A percentile compares a stretch with the other conserved stretches of the same genome.
These are phyloP conservation scores for Oxyura jamaicensis DNA, from an alignment of 2,113 vertebrate species.

Conservation along the genomic window DNA sequence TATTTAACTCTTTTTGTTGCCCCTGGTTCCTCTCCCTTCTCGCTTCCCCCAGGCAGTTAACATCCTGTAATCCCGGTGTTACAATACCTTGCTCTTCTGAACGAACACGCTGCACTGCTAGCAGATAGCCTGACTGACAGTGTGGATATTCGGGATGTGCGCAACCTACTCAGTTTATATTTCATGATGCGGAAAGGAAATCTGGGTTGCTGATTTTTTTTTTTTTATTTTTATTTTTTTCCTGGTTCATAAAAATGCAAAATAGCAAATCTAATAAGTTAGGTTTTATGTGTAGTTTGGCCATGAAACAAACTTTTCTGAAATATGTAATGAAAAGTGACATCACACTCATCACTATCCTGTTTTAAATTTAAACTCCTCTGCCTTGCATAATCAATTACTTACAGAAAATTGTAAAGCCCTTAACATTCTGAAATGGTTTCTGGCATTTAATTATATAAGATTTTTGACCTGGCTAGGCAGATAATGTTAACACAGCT, in stretches of 20 bases:
- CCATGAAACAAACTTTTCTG: conserved; percentile 74
- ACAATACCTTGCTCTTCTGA: background rate
- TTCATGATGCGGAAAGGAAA: conserved; percentile 57
- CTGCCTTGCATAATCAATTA: conserved; percentile 76
- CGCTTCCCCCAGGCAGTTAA: background rate
- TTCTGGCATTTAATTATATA: conserved; percentile 81
- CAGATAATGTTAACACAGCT: conserved; percentile 81
- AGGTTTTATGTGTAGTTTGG: conserved; percentile 68
- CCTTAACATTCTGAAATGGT: conserved; percentile 75
- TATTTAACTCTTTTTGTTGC: background rate
- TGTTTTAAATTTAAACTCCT: conserved; percentile 71
- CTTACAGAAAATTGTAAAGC: conserved; percentile 73
- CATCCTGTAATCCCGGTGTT: background rate
- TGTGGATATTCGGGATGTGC: conserved; percentile 8
- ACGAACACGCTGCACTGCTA: conserved; percentile 4
- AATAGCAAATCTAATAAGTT: conserved; percentile 71
- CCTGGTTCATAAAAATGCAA: conserved; percentile 73
- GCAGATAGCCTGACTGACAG: background rate
- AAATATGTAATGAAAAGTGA: conserved; percentile 73
- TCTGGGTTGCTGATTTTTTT: background rate
- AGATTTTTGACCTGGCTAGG: conserved; percentile 86
- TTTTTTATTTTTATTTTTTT: background rate
- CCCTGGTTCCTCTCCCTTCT: background rate
- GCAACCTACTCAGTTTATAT: conserved; percentile 39
- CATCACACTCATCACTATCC: conserved; percentile 66